Evolutionary conservation across 2,113 vertebrate species (phyloP), one percentile per base, ranked within the genome.

Genomic region (Excalfactoria chinensis): DNA sequence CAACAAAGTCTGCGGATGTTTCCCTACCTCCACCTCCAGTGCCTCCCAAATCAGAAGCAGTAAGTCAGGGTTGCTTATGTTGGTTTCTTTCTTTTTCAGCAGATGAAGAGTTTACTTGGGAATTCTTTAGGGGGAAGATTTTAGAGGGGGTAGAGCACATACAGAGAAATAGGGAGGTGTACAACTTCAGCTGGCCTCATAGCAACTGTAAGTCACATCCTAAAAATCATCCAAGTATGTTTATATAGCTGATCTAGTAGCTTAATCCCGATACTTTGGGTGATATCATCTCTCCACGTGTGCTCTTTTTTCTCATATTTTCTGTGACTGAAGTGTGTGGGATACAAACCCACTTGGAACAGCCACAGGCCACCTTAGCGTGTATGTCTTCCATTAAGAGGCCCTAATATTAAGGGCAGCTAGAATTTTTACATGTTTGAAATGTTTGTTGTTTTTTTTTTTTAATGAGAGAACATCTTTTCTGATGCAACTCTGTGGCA

Each of bases 31-130:
- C 99, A 84, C 99, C 99, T 93, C 99, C 99, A 64, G 99, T 99
- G 98, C 99, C 99, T 97, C 99, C 99, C 90, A 99, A 99, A 96
- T 99, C 99, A 88, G 99, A 99, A 98, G 99, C 99, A 93, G 99
- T 99, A 98, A 99, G 99, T 99, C 25, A 8, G 69, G 28, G 44
- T 85, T 79, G 14, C 67, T 80, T 59, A 6, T 64, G 19, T 74
- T 53, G 25, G 1, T 56, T 82, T 79, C 0, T 62, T 92, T 81
- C 14, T 56, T 55, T 63, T 32, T 15, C 28, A 55, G 69, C 12
- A 40, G 28, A 2, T 64, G n/a, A 67, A 48, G 51, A 28, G 23
- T 43, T 67, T 83, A 20, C 9, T 40, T 77, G 81, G 17, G 28
- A 30, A 7, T 25, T 7, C 35, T 80, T 62, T 40, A 56, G 48